Evolutionary conservation across 2,797 vertebrate species (phyloP), one percentile per base, ranked within the genome.

Genomic region (Ptychadena robeensis): DNA sequence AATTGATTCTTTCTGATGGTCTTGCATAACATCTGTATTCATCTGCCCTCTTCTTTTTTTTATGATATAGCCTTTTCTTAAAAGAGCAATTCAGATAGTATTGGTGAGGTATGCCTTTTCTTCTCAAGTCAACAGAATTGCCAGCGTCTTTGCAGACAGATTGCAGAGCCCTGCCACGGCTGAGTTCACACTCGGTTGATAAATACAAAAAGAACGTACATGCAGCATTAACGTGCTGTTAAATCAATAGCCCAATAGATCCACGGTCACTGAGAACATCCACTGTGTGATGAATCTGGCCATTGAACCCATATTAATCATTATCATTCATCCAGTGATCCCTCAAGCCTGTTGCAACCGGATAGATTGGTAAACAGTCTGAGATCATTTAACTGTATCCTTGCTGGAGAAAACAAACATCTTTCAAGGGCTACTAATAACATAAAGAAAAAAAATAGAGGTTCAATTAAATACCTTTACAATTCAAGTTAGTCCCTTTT

Each of bases 221-320:
- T 82, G 22, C 66, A 82, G 67, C 53, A 82, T 77, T 71, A 71
- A 37, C 67, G 12, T 40, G 67, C 73, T 71, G 53, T 5, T 71
- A 77, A 77, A 82, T 77, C 73, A 77, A 82, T 82, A 77, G 48
- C 10, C 65, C 57, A 40, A 68, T 71, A 76, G 73, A 71, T 70
- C 48, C 67, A 53, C 37, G 6, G 73, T 59, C 81, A 77, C 53
- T 3, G 57, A 69, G 66, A 57, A 71, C 25, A 44, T 71, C 73
- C 63, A 48, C 30, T 27, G n/a, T 37, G 57, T 82, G 81, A 82
- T 82, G 73, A 64, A 82, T 77, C 37, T 70, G 57, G 57, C 65
- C 72, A 65, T 70, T 9, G 73, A 71, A 53, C 68, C 73, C 4
- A 30, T 28, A 71, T 77, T 77, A 82, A 77, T 82, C 66, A 77